Evolutionary conservation across 2,797 vertebrate genomes (phyloP).

Genomic region (Diplodus puntazzo): DNA sequence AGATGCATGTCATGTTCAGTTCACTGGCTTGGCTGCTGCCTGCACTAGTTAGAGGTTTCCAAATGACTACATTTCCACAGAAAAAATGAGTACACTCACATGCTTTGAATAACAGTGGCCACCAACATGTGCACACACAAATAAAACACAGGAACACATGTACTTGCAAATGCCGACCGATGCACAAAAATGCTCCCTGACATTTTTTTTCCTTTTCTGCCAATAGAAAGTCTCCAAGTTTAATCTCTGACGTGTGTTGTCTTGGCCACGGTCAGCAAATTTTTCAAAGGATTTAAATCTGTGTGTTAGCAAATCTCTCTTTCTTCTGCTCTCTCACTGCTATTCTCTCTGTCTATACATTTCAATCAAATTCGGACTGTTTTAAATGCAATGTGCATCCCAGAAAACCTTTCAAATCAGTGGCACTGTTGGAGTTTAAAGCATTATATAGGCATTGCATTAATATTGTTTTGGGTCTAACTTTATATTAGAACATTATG

Average conservation of each 20-base stretch:
- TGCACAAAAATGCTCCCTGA: conserved; percentile 33
- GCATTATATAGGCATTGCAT: background rate
- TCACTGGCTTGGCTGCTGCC: conserved; percentile 27
- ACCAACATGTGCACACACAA: conserved; percentile 7
- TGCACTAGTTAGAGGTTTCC: conserved; percentile 21
- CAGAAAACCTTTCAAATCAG: background rate
- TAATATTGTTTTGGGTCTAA: background rate
- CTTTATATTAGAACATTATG: background rate
- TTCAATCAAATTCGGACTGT: conserved; percentile 9
- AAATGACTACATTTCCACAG: conserved; percentile 9
- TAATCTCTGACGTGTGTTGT: conserved; percentile 56
- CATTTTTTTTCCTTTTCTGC: conserved; percentile 36
- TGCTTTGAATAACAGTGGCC: conserved; percentile 5
- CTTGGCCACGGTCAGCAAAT: conserved; percentile 63
- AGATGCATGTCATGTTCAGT: conserved; percentile 44
- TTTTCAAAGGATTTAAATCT: conserved; percentile 66
- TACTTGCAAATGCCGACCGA: conserved; percentile 7
- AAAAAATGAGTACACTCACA: background rate
- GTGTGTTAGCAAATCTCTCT: conserved; percentile 57
- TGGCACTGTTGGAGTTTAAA: background rate
- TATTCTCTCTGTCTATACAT: conserved; percentile 7
- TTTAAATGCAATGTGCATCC: conserved; percentile 14
- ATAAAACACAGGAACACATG: conserved; percentile 11
- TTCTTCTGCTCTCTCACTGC: conserved; percentile 14
- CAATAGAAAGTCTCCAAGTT: conserved; percentile 42